Base-by-base conservation (phyloP, 2,888 invertebrate genomes). In the Orchesella flavescens region DNA sequence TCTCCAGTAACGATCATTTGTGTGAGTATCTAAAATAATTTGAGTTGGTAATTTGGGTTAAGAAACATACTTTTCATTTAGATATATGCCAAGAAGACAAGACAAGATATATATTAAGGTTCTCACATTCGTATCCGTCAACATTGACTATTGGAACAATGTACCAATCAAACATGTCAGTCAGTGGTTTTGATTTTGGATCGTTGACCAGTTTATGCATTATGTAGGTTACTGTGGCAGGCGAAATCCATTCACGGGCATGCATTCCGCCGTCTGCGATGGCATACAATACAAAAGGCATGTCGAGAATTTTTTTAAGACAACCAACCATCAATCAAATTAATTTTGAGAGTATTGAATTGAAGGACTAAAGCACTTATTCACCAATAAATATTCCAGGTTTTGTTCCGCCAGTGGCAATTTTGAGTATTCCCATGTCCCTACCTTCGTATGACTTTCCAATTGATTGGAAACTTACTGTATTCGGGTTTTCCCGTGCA, bases 81-180 rank as follows among this genome's bases (percentile, higher is more conserved):
- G n/a, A n/a, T n/a, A n/a, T n/a, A n/a, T n/a, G n/a, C n/a, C n/a
- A n/a, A n/a, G n/a, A n/a, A n/a, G n/a, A n/a, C n/a, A n/a, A n/a
- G n/a, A n/a, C n/a, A n/a, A n/a, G n/a, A n/a, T n/a, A n/a, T n/a
- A n/a, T 34, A 34, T 34, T 34, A 34, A n/a, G 7, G 59, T 13
- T 23, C 44, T 77, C 57, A 77, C 77, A 95, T 89, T 95, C 96
- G 89, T 97, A 97, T 0, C 97, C 96, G 89, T 97, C 95, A 9
- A 96, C 96, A 90, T 96, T 95, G 79, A 94, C 90, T 21, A 95
- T 93, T 13, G 95, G 94, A 5, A 94, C 91, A 75, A 96, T 91
- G 89, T 94, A 94, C 89, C 93, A 94, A 89, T 97, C 93, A 65
- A 91, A 90, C 61, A 89, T 88, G 53, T 90, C 89, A 21, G 91